A percentile compares a stretch with the other conserved stretches of the same genome.
Evolutionary conservation across 1,140 invertebrate genomes (phyloP).

Genomic region (Coenobita brevimanus): DNA sequence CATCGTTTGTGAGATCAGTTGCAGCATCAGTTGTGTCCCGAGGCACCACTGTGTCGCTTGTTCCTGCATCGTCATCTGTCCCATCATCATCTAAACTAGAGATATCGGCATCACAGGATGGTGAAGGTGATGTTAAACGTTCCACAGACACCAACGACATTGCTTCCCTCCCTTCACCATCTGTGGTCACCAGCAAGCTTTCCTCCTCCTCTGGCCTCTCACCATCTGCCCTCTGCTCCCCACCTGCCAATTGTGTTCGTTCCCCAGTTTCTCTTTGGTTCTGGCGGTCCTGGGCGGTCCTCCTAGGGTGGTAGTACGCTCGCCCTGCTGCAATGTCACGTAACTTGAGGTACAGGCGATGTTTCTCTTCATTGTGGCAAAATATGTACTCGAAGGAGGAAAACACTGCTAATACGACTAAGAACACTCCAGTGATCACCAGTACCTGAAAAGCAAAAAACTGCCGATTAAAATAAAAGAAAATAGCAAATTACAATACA

Average conservation of each 20-base stretch:
- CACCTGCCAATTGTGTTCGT: background rate
- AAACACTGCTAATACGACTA: slow-evolving; percentile 46
- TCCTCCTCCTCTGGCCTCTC: background rate
- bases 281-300: background rate
- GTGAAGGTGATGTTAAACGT: slow-evolving; percentile 29
- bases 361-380: slow-evolving; percentile 61
- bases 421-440: slow-evolving; percentile 38
- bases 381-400: slow-evolving; percentile 60
- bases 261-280: background rate
- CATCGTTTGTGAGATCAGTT: slow-evolving; percentile 58
- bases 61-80: slow-evolving; percentile 34
- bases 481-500: background rate
- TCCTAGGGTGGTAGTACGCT: slow-evolving; percentile 25
- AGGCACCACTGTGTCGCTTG: slow-evolving; percentile 55
- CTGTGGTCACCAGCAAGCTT: background rate
- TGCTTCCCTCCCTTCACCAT: background rate
- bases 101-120: slow-evolving; percentile 57
- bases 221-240: no score
- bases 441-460: slow-evolving; percentile 32
- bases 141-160: background rate
- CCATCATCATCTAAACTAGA: slow-evolving; percentile 43
- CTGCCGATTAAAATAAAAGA: background rate
- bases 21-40: slow-evolving; percentile 44
- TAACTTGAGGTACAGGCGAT: slow-evolving; percentile 42
- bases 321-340: slow-evolving; percentile 35